phyloP scores from a whole-genome alignment of 1,140 invertebrate species.

The Patella vulgata region DNA sequence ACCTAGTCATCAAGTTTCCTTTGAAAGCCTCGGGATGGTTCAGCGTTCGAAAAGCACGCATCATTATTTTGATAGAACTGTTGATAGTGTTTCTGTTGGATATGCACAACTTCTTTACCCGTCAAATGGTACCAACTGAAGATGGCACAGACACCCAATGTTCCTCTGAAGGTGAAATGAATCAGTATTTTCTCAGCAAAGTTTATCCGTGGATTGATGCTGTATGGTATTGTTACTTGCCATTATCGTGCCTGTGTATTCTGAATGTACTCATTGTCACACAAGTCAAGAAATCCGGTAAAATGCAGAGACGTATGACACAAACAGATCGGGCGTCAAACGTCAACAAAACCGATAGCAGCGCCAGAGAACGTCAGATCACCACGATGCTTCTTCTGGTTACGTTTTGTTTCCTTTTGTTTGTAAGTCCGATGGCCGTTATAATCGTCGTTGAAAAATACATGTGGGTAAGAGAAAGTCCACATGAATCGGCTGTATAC shows the following conservation, averaged over 20 bases:
- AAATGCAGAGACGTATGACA: neutral
- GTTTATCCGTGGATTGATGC: constrained; percentile 23
- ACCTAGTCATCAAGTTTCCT: constrained; percentile 16
- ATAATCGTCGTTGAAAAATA: constrained; percentile 1
- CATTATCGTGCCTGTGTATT: constrained; percentile 8
- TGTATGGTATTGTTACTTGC: constrained; percentile 12
- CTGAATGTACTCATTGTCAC: constrained; percentile 12
- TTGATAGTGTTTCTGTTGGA: neutral
- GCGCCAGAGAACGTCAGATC: neutral
- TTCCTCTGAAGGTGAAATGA: neutral
- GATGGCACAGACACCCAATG: neutral
- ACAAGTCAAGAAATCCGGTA: neutral
- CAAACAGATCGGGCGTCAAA: neutral
- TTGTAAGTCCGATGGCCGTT: constrained; percentile 9
- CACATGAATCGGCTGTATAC: neutral
- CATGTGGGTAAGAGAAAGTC: neutral
- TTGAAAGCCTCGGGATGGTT: constrained; percentile 6
- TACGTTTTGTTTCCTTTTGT: constrained; percentile 13
- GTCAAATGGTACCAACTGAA: neutral
- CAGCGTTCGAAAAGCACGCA: neutral
- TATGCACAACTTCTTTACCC: neutral
- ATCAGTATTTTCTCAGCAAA: constrained; percentile 7
- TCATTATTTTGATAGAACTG: neutral
- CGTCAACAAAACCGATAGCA: neutral
- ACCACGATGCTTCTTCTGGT: constrained; percentile 14